These are phyloP conservation scores for Phyllotreta cruciferae DNA, from an alignment of 2,888 invertebrate species.

Conservation along the genomic window DNA sequence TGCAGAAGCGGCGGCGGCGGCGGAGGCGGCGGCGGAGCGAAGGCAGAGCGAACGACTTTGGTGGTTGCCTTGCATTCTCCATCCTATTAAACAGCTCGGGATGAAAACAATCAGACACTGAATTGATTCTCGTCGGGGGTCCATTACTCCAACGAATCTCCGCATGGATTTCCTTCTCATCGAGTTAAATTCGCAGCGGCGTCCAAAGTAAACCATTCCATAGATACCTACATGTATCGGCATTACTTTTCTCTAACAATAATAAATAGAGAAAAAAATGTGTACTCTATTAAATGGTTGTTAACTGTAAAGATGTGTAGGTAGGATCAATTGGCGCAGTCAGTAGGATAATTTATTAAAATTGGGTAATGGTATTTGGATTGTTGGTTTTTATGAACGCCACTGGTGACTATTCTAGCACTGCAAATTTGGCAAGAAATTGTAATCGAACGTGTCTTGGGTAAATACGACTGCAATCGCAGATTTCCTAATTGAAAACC, in stretches of 20 bases:
- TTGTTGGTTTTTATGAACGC: slow-evolving; percentile 3
- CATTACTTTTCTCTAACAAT: neutral
- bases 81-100: slow-evolving; percentile 60
- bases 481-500: slow-evolving; percentile 46
- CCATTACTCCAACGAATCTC: slow-evolving; percentile 57
- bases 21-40: neutral
- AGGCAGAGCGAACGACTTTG: slow-evolving; percentile 37
- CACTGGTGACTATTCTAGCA: slow-evolving; percentile 34
- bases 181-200: slow-evolving; percentile 42
- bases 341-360: neutral
- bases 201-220: slow-evolving; percentile 18
- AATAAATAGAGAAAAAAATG: neutral
- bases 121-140: slow-evolving; percentile 62
- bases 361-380: neutral
- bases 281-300: neutral
- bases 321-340: too few species aligned
- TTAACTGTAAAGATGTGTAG: too few species aligned
- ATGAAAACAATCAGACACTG: slow-evolving; percentile 61
- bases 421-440: slow-evolving; percentile 51
- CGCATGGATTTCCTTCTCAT: slow-evolving; percentile 48
- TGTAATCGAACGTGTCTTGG: slow-evolving; percentile 50
- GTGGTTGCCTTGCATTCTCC: slow-evolving; percentile 40
- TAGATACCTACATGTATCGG: neutral
- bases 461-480: slow-evolving; percentile 50
- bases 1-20: slow-evolving; percentile 48